Base-by-base conservation (phyloP, 2,113 vertebrate species). In the Zeus faber region DNA sequence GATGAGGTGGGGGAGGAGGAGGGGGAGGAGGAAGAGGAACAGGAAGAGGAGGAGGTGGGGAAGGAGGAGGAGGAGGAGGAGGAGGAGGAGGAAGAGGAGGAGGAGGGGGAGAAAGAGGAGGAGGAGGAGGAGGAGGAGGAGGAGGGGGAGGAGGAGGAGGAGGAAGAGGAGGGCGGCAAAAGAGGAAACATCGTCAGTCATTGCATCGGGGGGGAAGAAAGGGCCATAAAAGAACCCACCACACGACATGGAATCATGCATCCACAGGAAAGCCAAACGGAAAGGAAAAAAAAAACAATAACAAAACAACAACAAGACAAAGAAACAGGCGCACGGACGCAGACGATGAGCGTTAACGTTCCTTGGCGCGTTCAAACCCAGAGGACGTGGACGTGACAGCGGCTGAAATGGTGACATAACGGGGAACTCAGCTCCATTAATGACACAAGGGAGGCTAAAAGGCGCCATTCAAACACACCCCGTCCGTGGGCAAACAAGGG, bases 201-300 rank as follows among this genome's bases (percentile, higher is more conserved):
- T 68, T 63, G 47, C 17, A 24, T 66, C 56, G 17, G 18, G 31
- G 21, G n/a, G n/a, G n/a, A n/a, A n/a, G n/a, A n/a, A n/a, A n/a
- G n/a, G n/a, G n/a, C n/a, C n/a, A n/a, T n/a, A n/a, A 62, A 45
- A 26, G 9, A 20, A 44, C 58, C 57, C 67, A 72, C 67, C 72
- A 68, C 77, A 82, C 82, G 81, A 87, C 82, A 86, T 37, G 52
- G 39, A 86, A 37, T 78, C 85, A 87, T 87, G 85, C 85, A 40
- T 62, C 50, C 70, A 81, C 60, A 71, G n/a, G 63, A 59, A 65
- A 67, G 13, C 50, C 70, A 81, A 58, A 71, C 13, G 63, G 61
- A 65, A 67, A 23, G 11, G 10, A 23, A 24, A n/a, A 46, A 8
- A 22, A 24, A 23, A 22, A 46, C 21, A 7, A 14, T 10, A 24